phyloP scores from a whole-genome alignment of 2,113 vertebrate genomes.

The Proterorhinus semilunaris region DNA sequence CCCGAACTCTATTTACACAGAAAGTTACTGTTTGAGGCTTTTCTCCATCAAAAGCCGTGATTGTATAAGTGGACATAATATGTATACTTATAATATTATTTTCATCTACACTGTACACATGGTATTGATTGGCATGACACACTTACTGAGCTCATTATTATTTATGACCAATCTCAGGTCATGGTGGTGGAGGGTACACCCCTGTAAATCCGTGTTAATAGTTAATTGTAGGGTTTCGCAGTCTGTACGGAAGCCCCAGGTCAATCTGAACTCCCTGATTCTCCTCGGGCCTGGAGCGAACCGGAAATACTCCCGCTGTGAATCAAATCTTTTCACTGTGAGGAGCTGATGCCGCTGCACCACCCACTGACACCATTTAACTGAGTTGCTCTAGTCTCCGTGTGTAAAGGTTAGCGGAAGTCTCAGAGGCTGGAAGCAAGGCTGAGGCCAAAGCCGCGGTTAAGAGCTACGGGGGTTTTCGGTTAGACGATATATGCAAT shows the following conservation, averaged over 20 bases:
- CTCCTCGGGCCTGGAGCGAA: not conserved
- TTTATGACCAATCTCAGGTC: not conserved
- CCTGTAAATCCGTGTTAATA: not conserved
- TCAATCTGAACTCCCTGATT: not conserved
- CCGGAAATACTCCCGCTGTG: not conserved
- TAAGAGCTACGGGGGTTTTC: no score
- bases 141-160: not conserved
- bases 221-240: slow-evolving; percentile 1
- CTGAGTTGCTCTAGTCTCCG: not conserved
- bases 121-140: no score
- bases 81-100: no score
- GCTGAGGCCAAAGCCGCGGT: no score
- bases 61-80: no score
- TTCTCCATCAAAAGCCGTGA: no score
- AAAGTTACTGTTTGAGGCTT: no score
- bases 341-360: slow-evolving; percentile 1
- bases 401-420: not conserved
- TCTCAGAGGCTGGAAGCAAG: not conserved
- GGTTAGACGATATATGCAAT: no score
- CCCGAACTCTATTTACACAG: no score
- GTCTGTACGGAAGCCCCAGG: not conserved
- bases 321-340: slow-evolving; percentile 7
- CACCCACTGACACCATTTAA: not conserved
- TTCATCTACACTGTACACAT: no score
- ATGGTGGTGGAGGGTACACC: not conserved